Evolutionary conservation across 2,113 vertebrate species (phyloP).

Genomic region (rat (Rattus norvegicus)): GRCr8 NC_086028.1:9931501-9932000

Average conservation of each 20-base stretch:
- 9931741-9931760: not conserved
- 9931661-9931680: not conserved
- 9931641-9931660: not conserved
- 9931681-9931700: not conserved
- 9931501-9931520: not conserved
- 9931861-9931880: not conserved
- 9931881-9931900: not conserved
- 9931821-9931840: not conserved
- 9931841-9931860: not conserved
- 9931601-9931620: not conserved
- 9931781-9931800: not conserved
- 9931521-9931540: not conserved
- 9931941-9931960: not conserved
- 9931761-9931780: not conserved
- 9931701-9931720: not conserved
- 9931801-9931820: not conserved
- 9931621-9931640: not conserved
- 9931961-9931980: fast-evolving
- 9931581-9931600: not conserved
- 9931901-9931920: not conserved
- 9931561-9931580: not conserved
- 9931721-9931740: not conserved
- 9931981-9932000: fast-evolving
- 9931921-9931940: not conserved
- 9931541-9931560: not conserved